Evolutionary conservation across 2,797 vertebrate genomes (phyloP).

Genomic region (Halcyon smyrnensis): DNA sequence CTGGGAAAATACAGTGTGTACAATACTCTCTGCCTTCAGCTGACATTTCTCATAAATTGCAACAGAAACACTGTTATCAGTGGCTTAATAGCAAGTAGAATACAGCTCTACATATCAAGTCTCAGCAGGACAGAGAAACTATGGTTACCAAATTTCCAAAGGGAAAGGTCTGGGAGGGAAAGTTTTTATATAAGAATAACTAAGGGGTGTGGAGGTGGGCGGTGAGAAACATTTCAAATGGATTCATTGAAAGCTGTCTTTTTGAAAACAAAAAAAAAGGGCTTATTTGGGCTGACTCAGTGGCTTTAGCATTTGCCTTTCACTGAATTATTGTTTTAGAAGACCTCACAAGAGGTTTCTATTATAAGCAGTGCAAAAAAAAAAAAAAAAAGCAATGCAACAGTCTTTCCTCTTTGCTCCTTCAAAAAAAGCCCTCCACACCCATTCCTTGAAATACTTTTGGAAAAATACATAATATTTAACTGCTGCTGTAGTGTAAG

Average conservation of each 20-base stretch:
- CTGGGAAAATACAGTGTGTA: constrained; percentile 86
- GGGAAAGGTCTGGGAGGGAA: constrained; percentile 33
- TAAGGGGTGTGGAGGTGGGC: background rate
- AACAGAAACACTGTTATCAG: constrained; percentile 85
- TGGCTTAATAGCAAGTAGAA: constrained; percentile 83
- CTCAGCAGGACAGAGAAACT: constrained; percentile 81
- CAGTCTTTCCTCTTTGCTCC: background rate
- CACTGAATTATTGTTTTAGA: constrained; percentile 70
- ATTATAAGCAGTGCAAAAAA: constrained; percentile 18
- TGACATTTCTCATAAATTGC: constrained; percentile 86
- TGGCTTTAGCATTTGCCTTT: constrained; percentile 45
- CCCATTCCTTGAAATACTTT: constrained; percentile 25
- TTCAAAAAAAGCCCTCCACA: background rate
- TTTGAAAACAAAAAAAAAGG: background rate
- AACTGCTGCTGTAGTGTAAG: background rate
- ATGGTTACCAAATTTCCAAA: constrained; percentile 81
- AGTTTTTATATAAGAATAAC: constrained; percentile 72
- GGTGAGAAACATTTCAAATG: constrained; percentile 68
- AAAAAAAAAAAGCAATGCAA: background rate
- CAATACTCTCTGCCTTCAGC: constrained; percentile 81
- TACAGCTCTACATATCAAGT: constrained; percentile 78
- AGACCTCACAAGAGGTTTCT: constrained; percentile 75
- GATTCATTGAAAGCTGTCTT: constrained; percentile 62
- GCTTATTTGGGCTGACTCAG: constrained; percentile 42
- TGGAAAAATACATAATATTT: background rate